phyloP scores from a whole-genome alignment of 1,140 invertebrate species.

The Riptortus pedestris region DNA sequence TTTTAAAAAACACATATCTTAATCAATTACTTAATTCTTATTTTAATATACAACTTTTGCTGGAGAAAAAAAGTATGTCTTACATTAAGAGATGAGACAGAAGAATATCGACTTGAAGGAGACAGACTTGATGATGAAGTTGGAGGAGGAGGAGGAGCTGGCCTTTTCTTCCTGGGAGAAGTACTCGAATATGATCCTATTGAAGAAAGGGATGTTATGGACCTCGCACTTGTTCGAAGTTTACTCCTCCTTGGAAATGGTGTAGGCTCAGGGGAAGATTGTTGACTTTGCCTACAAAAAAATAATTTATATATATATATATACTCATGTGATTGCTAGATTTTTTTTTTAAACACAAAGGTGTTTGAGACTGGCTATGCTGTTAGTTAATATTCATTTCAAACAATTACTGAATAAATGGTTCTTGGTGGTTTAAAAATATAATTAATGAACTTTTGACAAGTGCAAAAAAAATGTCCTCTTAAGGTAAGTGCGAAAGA shows the following conservation, averaged over 20 bases:
- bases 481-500: too few species aligned
- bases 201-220: constrained; percentile 39
- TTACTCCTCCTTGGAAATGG: constrained; percentile 25
- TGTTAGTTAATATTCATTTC: too few species aligned
- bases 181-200: constrained; percentile 35
- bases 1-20: too few species aligned
- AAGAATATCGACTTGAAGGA: constrained; percentile 7
- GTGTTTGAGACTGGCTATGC: too few species aligned
- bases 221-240: constrained; percentile 35
- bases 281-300: constrained; percentile 18
- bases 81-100: constrained; percentile 12
- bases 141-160: constrained; percentile 58
- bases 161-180: constrained; percentile 48
- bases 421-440: too few species aligned
- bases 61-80: too few species aligned
- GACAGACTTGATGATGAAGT: constrained; percentile 37
- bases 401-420: too few species aligned
- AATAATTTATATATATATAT: constrained; percentile 5
- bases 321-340: background rate
- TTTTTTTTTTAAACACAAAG: too few species aligned
- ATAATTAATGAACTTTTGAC: too few species aligned
- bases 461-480: too few species aligned
- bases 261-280: constrained; percentile 25
- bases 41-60: too few species aligned
- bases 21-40: too few species aligned